Conservation (phyloP, 2,113 vertebrate species). For the Rhadina sibilatrix region DNA sequence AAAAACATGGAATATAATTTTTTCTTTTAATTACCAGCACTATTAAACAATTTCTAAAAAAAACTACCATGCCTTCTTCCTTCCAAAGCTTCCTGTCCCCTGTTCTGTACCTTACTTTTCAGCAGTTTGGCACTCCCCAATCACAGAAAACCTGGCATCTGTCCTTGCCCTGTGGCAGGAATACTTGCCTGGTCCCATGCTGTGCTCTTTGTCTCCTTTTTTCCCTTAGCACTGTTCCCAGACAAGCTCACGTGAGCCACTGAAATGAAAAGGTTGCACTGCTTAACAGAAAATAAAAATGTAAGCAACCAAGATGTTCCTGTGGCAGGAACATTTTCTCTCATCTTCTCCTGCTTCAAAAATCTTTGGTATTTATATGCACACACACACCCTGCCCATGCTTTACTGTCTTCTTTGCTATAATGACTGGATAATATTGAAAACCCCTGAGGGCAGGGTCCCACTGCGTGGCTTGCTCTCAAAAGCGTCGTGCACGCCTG, state of each 20-base stretch:
- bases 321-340: not conserved
- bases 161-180: not conserved
- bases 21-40: conserved; percentile 14
- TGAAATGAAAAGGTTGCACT: not conserved
- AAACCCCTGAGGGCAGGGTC: conserved; percentile 32
- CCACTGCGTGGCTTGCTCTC: not conserved
- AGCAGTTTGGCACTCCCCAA: not conserved
- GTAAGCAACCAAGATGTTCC: not conserved
- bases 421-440: not conserved
- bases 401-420: conserved; percentile 28
- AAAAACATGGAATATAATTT: not conserved
- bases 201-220: not conserved
- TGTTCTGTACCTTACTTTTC: not conserved
- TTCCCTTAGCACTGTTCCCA: not conserved
- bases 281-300: not conserved
- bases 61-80: not conserved
- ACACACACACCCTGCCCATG: not conserved
- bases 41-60: not conserved
- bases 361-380: not conserved
- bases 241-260: not conserved
- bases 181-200: not conserved
- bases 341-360: conserved; percentile 24
- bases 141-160: not conserved
- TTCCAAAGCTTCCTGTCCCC: not conserved
- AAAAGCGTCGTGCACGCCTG: not conserved